Base-by-base conservation (phyloP, 1,140 invertebrate species). In the Brachionus calyciflorus region DNA sequence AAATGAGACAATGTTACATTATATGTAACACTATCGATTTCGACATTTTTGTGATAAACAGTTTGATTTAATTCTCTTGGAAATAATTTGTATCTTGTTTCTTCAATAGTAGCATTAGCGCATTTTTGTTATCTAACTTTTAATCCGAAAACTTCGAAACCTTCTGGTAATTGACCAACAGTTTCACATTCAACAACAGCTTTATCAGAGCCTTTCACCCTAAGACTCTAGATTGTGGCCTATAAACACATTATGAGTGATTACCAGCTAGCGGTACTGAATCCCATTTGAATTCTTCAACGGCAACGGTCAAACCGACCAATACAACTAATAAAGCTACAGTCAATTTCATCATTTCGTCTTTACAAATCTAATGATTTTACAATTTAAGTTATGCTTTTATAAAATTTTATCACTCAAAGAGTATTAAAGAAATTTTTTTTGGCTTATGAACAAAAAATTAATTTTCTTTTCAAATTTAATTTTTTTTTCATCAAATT, bases 121-220 rank as follows among this genome's bases (percentile, higher is more conserved):
- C 30, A 44, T 19, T 14, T 7, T 17, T 21, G 14, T 49, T 51
- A 6, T 4, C 28, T 73, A 24, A 17, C 28, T n/a, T n/a, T n/a
- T 41, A 73, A 17, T 19, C 69, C 69, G 24, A 73, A 73, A 12
- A 53, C 69, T 14, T 73, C 69, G 41, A 73, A 73, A 2, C 69
- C 30, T n/a, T 24, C 12, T 40, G 46, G 30, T 40, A 73, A 26
- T 21, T 48, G 21, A 21, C n/a, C 33, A 12, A 21, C 33, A 7
- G 46, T 46, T 7, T n/a, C 21, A n/a, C 69, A 73, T 55, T 73
- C 69, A 40, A 73, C 69, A 55, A n/a, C n/a, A n/a, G 51, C n/a
- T 21, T 46, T 46, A 41, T 24, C 17, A 28, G 21, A 19, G 46
- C 69, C 69, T 49, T 46, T 49, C 69, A 73, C 24, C 46, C 40